phyloP scores from a whole-genome alignment of 2,797 vertebrate species.

The Iguana delicatissima region DNA sequence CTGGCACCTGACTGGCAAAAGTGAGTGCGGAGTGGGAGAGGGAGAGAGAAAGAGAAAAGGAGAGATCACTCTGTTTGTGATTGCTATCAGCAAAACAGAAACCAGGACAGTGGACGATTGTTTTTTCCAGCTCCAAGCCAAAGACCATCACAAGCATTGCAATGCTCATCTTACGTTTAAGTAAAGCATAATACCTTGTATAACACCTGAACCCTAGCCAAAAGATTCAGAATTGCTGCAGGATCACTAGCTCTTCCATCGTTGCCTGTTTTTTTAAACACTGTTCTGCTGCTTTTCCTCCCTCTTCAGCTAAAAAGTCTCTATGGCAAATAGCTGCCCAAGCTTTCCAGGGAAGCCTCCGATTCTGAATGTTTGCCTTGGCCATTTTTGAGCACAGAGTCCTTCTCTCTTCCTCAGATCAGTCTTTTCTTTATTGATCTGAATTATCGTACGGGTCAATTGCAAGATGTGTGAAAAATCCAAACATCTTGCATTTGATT shows the following conservation, averaged over 20 bases:
- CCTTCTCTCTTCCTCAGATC: not conserved
- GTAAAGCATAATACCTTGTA: not conserved
- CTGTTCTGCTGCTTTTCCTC: not conserved
- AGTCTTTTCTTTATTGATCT: not conserved
- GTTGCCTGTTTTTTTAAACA: not conserved
- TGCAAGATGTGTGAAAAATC: not conserved
- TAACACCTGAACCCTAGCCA: too few relatives aligned
- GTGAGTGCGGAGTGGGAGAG: too few relatives aligned
- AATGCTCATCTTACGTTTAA: not conserved
- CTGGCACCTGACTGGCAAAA: too few relatives aligned
- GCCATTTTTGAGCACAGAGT: not conserved
- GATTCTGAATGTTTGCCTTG: not conserved
- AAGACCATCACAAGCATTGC: not conserved
- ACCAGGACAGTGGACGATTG: not conserved
- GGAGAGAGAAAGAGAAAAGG: not conserved
- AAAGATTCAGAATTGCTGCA: not conserved
- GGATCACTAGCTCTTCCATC: not conserved
- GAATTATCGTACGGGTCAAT: not conserved
- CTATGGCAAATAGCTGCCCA: not conserved
- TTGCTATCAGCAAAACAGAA: not conserved
- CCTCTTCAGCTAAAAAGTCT: not conserved
- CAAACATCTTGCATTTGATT: not conserved
- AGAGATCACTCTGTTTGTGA: not conserved
- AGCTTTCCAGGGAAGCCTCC: too few relatives aligned
- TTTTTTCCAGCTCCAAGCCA: not conserved